Conservation (phyloP, 2,113 vertebrate species). For the Aegotheles bennettii region DNA sequence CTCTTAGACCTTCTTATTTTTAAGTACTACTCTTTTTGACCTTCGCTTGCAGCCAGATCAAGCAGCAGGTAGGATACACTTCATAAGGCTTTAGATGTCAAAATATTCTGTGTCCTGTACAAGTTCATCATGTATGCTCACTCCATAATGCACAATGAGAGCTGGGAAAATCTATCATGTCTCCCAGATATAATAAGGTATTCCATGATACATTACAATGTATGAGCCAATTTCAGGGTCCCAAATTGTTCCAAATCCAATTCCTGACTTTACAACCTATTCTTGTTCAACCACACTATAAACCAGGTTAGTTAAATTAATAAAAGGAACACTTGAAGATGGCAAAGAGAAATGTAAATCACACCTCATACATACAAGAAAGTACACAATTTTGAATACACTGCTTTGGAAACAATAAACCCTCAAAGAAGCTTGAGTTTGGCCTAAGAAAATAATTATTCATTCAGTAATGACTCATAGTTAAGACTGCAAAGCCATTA, state of each 20-base stretch:
- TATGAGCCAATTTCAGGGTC: not conserved
- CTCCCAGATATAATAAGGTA: not conserved
- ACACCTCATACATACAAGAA: not conserved
- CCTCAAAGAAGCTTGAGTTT: not conserved
- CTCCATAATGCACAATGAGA: not conserved
- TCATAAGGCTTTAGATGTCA: not conserved
- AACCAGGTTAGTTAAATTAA: not conserved
- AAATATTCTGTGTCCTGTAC: not conserved
- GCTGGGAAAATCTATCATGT: not conserved
- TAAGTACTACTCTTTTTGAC: not conserved
- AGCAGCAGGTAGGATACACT: not conserved
- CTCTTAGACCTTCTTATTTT: not conserved
- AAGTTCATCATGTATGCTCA: rapidly evolving
- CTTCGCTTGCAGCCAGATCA: not conserved
- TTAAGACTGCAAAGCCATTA: not conserved
- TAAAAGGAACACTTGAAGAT: not conserved
- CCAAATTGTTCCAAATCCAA: not conserved
- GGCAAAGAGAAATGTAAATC: not conserved
- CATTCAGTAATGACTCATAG: not conserved
- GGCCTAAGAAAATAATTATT: not conserved
- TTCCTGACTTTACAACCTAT: rapidly evolving
- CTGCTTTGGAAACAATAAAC: not conserved
- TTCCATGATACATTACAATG: not conserved
- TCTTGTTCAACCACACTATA: not conserved
- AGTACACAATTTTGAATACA: not conserved